Base-by-base conservation (phyloP, 2,797 vertebrate genomes). In the Melopsittacus undulatus region DNA sequence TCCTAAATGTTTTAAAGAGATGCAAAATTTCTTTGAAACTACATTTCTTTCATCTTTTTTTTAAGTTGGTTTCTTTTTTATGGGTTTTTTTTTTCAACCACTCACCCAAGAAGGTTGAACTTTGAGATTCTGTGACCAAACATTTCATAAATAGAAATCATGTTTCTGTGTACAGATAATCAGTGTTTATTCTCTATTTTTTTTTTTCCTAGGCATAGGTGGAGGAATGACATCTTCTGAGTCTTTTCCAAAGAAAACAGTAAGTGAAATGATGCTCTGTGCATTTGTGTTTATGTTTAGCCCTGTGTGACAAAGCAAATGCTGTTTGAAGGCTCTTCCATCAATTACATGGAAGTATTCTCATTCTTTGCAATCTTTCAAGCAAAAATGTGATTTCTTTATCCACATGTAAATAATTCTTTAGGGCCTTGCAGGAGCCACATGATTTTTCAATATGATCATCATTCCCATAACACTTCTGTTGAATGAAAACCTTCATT, bases 251-350 rank as follows among this genome's bases (percentile, higher is more conserved):
- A 85, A 69, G 67, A 78, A 92, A 92, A 92, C 46, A 86, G 73
- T 84, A 73, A 89, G 63, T 89, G 40, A 88, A 92, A 86, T 52
- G 22, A n/a, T 85, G 52, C 64, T 95, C 89, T 95, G 45, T 92
- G 54, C 57, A 89, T 12, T 34, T 57, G 11, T 18, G 23, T 87
- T 93, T 87, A 79, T 56, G 46, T 68, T 46, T 80, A 84, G 92
- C 67, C 40, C 54, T 62, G 57, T 90, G 74, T 77, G 74, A 90
- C 62, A 32, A 83, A 68, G 57, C 52, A 89, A 80, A 89, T 46
- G 57, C 43, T 89, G 83, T 57, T 69, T 77, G 51, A 80, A 48
- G 74, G 61, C 22, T 10, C 48, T 83, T 84, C 51, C 52, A 46
- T 69, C 72, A 74, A 80, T 46, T 82, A 1, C 8, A 4, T 73